Evolutionary conservation across 2,113 vertebrate genomes (phyloP), one percentile per base, ranked within the genome.

Genomic region (Solenodon paradoxus): DNA sequence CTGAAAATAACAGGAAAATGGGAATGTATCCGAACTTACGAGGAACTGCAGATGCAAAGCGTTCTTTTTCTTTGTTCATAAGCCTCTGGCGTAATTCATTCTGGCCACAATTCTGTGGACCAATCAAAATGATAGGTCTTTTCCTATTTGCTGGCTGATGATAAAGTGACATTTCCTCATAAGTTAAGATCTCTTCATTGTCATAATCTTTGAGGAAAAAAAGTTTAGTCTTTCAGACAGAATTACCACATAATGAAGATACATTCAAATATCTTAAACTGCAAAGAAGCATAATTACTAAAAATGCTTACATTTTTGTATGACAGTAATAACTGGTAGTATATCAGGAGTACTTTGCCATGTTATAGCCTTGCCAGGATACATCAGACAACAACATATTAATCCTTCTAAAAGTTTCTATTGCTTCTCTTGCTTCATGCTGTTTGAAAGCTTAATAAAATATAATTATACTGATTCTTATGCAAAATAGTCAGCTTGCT

Each of bases 121-220:
- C 99, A 0, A 99, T 99, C 95, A 99, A 98, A 59, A 99, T 99
- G 2, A 99, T 98, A 59, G 99, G 99, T 30, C 99, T 98, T 84
- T 99, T 99, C 79, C 99, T 98, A 92, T 99, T 99, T 82, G 99
- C 99, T 17, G 99, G 99, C 94, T 99, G 99, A 96, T 99, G 99
- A 97, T 99, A 99, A 38, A 99, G 99, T 1, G 99, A 99, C 99
- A 99, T 99, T 98, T 99, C 99, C 96, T 99, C 99, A 0, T 99
- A 99, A 77, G 99, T 99, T 98, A 99, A 95, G 97, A 99, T 98
- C 87, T 99, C 99, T 59, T 99, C 99, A 11, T 99, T 99, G 97
- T 99, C 99, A 66, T 98, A 98, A 97, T 99, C 99, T 99, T 97
- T 78, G 95, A 78, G n/a, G n/a, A 94, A 89, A 75, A 90, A 30